Base-by-base conservation (phyloP, 2,797 vertebrate genomes). In the Morus bassanus region DNA sequence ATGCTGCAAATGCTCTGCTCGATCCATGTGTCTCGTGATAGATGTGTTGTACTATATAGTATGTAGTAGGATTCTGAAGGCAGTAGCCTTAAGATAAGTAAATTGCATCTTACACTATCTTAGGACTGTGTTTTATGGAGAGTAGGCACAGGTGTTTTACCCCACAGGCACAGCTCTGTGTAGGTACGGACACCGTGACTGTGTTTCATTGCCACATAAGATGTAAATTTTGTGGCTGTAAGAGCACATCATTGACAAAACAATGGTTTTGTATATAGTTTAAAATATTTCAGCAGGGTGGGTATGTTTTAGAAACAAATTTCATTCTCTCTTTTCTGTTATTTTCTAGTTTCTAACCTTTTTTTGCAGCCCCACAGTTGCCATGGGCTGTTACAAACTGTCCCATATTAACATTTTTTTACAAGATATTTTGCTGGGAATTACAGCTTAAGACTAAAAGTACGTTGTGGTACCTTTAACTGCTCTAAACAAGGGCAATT, bases 1-100 rank as follows among this genome's bases (percentile, higher is more conserved):
- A 0, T 14, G 18, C 48, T 79, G 31, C 23, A 70, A 18, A 19
- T 59, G 33, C 31, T 51, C 25, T 11, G 2, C 18, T 48, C 8
- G 6, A 45, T 57, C n/a, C 35, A 1, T 0, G 0, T 19, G 27
- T 61, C 27, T 69, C 1, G 0, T 16, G 48, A 22, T 14, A 41
- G 22, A 15, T 11, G 2, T 3, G 2, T 25, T 41, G 27, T 21
- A 10, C 11, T 45, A 0, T 17, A 4, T 4, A 45, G 51, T 5
- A 1, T 15, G 0, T 25, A 41, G 61, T 53, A 33, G 63, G 11
- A 22, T 63, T 69, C n/a, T 64, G 48, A 48, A 54, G n/a, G 41
- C 12, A 57, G 37, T 19, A 54, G 48, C 9, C 4, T 74, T n/a
- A 19, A 59, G 11, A 54, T 37, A 41, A 48, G 41, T 17, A 60